phyloP scores from a whole-genome alignment of 2,113 vertebrate genomes.

The Rhinolophus sinicus region DNA sequence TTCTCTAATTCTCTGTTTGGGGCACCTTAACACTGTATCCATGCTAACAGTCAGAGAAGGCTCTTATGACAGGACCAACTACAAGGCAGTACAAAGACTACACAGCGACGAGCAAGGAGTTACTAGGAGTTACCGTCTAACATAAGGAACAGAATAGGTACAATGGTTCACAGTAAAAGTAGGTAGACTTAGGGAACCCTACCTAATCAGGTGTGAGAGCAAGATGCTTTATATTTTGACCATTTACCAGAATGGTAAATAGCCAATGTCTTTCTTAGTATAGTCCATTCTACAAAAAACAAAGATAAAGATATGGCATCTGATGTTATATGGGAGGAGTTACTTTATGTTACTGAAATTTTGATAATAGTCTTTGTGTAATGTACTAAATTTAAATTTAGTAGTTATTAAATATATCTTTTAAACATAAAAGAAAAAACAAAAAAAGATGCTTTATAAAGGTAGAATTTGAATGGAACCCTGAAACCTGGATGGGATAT shows the following conservation, averaged over 20 bases:
- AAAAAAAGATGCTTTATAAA: too few species aligned
- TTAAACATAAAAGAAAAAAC: too few species aligned
- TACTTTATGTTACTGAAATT: background rate
- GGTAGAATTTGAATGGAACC: background rate
- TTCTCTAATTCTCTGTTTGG: constrained; percentile 23
- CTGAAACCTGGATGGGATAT: background rate
- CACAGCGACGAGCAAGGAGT: background rate
- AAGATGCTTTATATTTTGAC: background rate
- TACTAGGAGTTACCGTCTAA: background rate
- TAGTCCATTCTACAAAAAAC: background rate
- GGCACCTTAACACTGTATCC: background rate
- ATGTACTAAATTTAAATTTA: background rate
- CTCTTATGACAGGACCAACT: background rate
- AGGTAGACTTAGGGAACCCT: background rate
- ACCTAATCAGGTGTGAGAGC: background rate
- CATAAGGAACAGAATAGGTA: background rate
- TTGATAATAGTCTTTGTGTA: background rate
- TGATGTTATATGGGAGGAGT: background rate
- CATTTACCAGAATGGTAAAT: background rate
- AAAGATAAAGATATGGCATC: background rate
- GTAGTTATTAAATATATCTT: background rate
- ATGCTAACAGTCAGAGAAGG: background rate
- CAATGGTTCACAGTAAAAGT: background rate
- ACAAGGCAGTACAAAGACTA: background rate
- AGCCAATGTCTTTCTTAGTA: background rate